phyloP scores from a whole-genome alignment of 1,140 invertebrate genomes.

The Trypoxylus dichotomus region DNA sequence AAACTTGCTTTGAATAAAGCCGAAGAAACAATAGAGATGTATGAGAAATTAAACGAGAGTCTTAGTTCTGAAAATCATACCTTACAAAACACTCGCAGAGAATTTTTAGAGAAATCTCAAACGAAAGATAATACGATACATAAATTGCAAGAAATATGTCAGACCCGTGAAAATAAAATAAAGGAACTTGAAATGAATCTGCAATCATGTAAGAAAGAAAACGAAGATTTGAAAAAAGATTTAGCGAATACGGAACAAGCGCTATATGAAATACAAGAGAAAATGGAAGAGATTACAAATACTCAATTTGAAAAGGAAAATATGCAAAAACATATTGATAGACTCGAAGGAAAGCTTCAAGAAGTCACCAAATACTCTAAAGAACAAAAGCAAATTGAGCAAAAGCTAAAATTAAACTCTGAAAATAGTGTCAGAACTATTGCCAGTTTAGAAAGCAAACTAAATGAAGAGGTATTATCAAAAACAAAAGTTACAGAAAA shows the following conservation, averaged over 20 bases:
- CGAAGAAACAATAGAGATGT: neutral
- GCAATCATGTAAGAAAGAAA: neutral
- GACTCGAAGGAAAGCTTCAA: neutral
- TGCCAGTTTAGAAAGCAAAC: neutral
- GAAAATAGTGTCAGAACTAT: neutral
- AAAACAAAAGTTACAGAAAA: neutral
- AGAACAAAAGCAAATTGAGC: neutral
- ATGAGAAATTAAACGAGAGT: neutral
- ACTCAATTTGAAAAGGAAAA: neutral
- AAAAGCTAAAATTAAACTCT: neutral
- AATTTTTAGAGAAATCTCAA: neutral
- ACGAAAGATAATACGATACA: neutral
- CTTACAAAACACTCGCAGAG: neutral
- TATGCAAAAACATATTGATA: neutral
- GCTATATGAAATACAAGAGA: neutral
- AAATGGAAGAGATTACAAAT: neutral
- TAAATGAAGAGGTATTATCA: neutral
- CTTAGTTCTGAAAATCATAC: neutral
- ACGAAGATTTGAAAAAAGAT: neutral
- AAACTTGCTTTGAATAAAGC: neutral
- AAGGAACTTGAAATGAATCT: neutral
- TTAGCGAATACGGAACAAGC: neutral
- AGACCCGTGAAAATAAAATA: neutral
- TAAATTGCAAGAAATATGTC: neutral
- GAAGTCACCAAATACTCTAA: neutral